Base-by-base conservation (phyloP, 2,113 vertebrate species). In the Vicugna pacos region DNA sequence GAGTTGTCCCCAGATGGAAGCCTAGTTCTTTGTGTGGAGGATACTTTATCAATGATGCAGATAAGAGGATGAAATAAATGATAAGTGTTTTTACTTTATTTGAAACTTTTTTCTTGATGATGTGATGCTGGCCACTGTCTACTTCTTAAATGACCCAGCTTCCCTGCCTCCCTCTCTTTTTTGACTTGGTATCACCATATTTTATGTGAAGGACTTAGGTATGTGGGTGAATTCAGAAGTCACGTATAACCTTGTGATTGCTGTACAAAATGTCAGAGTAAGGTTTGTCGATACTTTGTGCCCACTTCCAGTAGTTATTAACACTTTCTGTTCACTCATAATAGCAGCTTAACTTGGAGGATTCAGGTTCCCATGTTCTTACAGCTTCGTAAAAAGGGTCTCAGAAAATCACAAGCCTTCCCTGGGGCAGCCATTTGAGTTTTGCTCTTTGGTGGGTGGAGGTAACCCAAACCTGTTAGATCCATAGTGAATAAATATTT, bases 1-100 rank as follows among this genome's bases (percentile, higher is more conserved):
- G 35, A 83, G n/a, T 91, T 95, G 19, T 76, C 9, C 12, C 73
- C 20, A 64, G 28, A 60, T 83, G 67, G 80, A 95, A 95, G 32
- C 32, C 46, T 84, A 94, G 10, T 30, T 81, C 76, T 8, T 14
- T 72, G 42, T 10, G 9, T 81, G 48, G 87, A 65, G 28, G 67
- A 83, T 26, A 48, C 26, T 83, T 87, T 82, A 64, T 82, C 20
- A 50, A 0, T 48, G 70, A 52, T 84, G 62, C 26, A 76, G 32
- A 35, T 75, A 38, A 26, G 54, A 76, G 70, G 30, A 16, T 88
- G 60, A 94, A 88, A 58, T 56, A 94, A 88, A 58, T 56, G n/a
- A 58, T 75, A 82, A 10, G 13, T 54, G 28, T 69, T 96, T 95
- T 94, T 91, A 77, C 28, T 85, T 79, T 13, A 72, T 76, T 73